Percentiles rank a stretch among this genome's conserved stretches.
phyloP scores from a whole-genome alignment of 1,140 invertebrate genomes.

The Rhizoglyphus robini region DNA sequence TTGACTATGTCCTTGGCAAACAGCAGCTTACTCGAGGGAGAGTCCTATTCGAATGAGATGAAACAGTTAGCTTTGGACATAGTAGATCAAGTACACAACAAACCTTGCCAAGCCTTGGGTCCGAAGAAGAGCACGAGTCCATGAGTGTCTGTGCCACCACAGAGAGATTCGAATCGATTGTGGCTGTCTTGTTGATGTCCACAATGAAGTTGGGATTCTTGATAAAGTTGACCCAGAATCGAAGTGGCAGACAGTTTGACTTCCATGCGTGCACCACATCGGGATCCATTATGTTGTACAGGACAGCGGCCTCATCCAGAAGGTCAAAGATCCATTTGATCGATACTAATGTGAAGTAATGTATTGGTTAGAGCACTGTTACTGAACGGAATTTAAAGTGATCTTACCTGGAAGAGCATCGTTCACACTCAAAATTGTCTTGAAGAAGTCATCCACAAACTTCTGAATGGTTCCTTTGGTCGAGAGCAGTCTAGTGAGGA shows the following conservation, averaged over 20 bases:
- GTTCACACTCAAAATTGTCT: constrained; percentile 71
- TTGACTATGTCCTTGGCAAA: constrained; percentile 87
- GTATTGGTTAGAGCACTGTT: not conserved
- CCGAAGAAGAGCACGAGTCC: constrained; percentile 78
- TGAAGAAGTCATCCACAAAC: constrained; percentile 88
- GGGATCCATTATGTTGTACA: constrained; percentile 65
- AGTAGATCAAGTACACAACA: constrained; percentile 9
- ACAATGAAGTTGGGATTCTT: constrained; percentile 95
- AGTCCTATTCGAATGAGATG: constrained; percentile 43
- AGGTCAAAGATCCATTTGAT: constrained; percentile 93
- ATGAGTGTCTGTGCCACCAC: constrained; percentile 93
- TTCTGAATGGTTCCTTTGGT: constrained; percentile 92
- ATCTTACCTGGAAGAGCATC: constrained; percentile 45
- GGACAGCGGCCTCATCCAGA: constrained; percentile 71
- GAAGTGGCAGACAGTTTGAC: constrained; percentile 78
- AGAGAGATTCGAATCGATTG: constrained; percentile 77
- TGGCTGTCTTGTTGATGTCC: constrained; percentile 81
- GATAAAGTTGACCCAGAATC: constrained; percentile 94
- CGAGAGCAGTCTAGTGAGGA: constrained; percentile 74
- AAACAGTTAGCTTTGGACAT: not conserved
- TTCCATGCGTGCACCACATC: constrained; percentile 93
- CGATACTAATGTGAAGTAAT: constrained; percentile 45
- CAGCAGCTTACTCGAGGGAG: constrained; percentile 81
- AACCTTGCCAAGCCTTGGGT: constrained; percentile 67
- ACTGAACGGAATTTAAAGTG: not conserved